Percentiles rank a stretch among this genome's conserved stretches.
These are phyloP conservation scores for Octodon degus DNA, from an alignment of 2,113 vertebrate species.

Conservation along the genomic window DNA sequence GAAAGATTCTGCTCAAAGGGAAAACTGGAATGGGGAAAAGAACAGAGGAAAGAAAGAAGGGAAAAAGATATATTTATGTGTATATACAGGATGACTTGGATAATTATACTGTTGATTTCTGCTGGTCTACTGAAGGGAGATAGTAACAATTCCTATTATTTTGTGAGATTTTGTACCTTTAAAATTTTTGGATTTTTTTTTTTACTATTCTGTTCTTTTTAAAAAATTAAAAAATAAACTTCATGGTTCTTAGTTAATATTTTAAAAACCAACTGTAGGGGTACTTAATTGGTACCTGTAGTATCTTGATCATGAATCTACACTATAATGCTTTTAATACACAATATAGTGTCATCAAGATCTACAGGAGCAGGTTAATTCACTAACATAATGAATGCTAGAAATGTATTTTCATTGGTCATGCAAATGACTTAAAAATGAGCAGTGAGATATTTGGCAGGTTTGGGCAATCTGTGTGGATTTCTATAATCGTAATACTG, in stretches of 20 bases:
- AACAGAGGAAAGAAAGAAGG: too few species aligned
- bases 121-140: too few species aligned
- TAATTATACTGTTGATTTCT: too few species aligned
- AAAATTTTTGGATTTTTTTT: too few species aligned
- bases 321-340: not conserved
- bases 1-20: too few species aligned
- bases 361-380: not conserved
- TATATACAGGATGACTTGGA: too few species aligned
- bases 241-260: not conserved
- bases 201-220: too few species aligned
- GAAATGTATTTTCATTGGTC: not conserved
- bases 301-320: not conserved
- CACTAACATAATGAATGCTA: not conserved
- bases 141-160: too few species aligned
- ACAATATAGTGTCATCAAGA: constrained; percentile 3
- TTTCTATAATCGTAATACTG: not conserved
- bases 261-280: not conserved
- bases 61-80: too few species aligned
- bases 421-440: constrained; percentile 23
- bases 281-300: not conserved
- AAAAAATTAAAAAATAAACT: not conserved
- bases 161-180: too few species aligned
- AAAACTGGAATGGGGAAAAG: too few species aligned
- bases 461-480: not conserved
- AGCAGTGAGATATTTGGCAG: not conserved